Base-by-base conservation (phyloP, 1,140 invertebrate species). In the Aphidius ervi region DNA sequence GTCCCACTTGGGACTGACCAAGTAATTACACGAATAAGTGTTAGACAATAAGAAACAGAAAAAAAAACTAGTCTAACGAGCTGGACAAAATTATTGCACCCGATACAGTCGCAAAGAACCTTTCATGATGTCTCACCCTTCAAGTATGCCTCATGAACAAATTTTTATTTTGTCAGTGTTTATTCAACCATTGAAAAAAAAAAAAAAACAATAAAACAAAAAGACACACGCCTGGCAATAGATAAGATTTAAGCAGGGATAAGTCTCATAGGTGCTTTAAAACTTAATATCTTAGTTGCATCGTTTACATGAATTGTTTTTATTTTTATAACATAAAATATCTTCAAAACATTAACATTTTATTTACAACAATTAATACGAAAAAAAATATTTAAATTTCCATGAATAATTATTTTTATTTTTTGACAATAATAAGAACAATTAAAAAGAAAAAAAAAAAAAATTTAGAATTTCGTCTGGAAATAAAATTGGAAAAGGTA, bases 71-170 rank as follows among this genome's bases (percentile, higher is more conserved):
- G 49, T 57, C 37, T 56, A 39, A 56, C 54, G 56, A 43, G 40
- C 47, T 54, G 47, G 49, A 54, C 49, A 58, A 41, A 66, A 69
- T 70, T 75, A 79, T 70, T 70, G 74, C 67, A 73, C 77, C 74
- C 74, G 61, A 67, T 68, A 71, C 68, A 73, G 65, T 77, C 77
- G 67, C 77, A 79, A 79, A n/a, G 5, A 43, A 47, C 49, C 48
- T 48, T 46, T 54, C 61, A 31, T 59, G 42, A 42, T 56, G 59
- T 58, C 39, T 48, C 64, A 63, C 67, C 50, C 60, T 48, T 54
- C 52, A 16, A 40, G 40, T 10, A 41, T 10, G n/a, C 5, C 42
- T 40, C 41, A 54, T 37, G 42, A 39, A 54, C 52, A 41, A 40
- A 20, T 40, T 37, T 41, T 37, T 41, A 39, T 54, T 54, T 45